Evolutionary conservation across 1,140 invertebrate species (phyloP), one percentile per base, ranked within the genome.

Genomic region (Pollicipes pollicipes): DNA sequence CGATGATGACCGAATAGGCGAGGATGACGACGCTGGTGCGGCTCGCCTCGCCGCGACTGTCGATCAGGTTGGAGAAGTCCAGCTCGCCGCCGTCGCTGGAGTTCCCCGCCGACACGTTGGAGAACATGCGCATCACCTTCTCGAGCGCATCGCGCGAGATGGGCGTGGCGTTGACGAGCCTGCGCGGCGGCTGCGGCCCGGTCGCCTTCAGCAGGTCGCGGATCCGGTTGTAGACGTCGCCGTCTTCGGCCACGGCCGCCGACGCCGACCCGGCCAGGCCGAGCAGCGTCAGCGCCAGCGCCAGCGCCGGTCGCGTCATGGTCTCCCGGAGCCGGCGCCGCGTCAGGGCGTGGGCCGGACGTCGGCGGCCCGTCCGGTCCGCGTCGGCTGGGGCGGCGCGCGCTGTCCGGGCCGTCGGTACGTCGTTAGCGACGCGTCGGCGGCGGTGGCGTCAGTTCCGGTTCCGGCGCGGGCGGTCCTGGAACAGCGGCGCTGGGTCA

Each of bases 1-100:
- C 64, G 37, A 81, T 75, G 2, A 83, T 75, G 17, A 80, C 35
- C 63, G 77, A 73, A 72, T 83, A 83, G 24, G 73, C 74, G 2
- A 75, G 66, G 29, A 73, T 64, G 30, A 76, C 73, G 21, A 75
- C 68, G 30, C 85, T 83, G 26, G 37, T 66, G 63, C 72, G 70
- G 3, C 70, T 69, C 8, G 72, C 68, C 68, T 68, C 63, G 8
- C 70, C 67, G 17, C 70, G 66, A n/a, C 70, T 70, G 26, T 68
- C 30, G 27, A 73, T 68, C n/a, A 69, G 68, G n/a, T 58, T 21
- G 45, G 45, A 58, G 45, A 58, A 58, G 45, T 58, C 45, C 13
- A 58, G 45, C 35, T 6, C 6, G 13, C 24, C 45, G 45, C 24
- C 45, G 45, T 21, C 45, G 45, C 45, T 58, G 45, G 13, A 10